Conservation (phyloP, 1,140 invertebrate species). For the Brachionus angularis region DNA sequence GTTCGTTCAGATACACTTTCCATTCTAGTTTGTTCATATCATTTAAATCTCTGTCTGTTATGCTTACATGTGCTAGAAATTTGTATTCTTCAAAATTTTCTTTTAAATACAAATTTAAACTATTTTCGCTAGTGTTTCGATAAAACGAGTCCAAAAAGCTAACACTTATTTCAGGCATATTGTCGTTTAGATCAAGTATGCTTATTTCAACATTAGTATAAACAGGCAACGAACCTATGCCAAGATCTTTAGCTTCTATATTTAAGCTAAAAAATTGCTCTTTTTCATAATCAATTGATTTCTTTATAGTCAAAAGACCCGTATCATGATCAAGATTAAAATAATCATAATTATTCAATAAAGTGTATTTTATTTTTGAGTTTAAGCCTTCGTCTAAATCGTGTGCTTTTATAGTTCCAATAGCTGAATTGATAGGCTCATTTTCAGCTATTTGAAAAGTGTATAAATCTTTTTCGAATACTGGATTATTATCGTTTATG, state of each 20-base stretch:
- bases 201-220: constrained; percentile 6
- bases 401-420: constrained; percentile 1
- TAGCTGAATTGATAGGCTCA: not conserved
- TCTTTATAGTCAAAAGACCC: not conserved
- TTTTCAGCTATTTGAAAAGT: not conserved
- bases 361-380: not conserved
- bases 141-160: not conserved
- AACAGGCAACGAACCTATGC: not conserved
- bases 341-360: not conserved
- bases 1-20: not conserved
- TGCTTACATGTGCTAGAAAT: constrained; percentile 28
- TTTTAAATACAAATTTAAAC: not conserved
- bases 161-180: not conserved
- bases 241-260: not conserved
- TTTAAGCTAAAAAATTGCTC: constrained; percentile 10
- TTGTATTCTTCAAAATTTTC: not conserved
- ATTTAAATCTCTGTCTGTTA: constrained; percentile 4
- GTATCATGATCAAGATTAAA: not conserved
- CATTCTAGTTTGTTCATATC: not conserved
- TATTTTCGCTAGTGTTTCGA: not conserved
- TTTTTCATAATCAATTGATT: constrained; percentile 43
- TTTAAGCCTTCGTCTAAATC: constrained; percentile 4
- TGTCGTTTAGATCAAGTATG: constrained; percentile 34
- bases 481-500: constrained; percentile 34
- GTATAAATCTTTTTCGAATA: constrained; percentile 20